Evolutionary conservation across 2,113 vertebrate species (phyloP).

Genomic region (Ancistrus triradiatus): DNA sequence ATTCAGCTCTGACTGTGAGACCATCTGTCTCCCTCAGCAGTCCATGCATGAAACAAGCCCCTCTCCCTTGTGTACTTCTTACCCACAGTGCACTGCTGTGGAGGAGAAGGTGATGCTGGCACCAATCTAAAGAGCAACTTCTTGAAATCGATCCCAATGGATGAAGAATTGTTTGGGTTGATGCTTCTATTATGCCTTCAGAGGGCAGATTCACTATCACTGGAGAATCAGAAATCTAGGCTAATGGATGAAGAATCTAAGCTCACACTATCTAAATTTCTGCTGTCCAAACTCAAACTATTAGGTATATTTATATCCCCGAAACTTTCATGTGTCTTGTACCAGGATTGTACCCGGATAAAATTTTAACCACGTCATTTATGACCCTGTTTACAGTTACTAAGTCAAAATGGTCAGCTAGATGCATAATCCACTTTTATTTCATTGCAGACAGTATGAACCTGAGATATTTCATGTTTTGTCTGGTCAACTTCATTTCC

Average conservation of each 20-base stretch:
- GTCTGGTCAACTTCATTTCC: too few species aligned
- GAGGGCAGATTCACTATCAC: constrained; percentile 12
- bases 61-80: constrained; percentile 35
- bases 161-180: constrained; percentile 21
- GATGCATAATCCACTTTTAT: too few species aligned
- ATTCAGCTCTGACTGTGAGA: constrained; percentile 41
- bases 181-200: constrained; percentile 17
- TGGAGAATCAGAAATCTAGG: neutral
- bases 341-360: too few species aligned
- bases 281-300: too few species aligned
- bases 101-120: constrained; percentile 38
- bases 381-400: too few species aligned
- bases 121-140: constrained; percentile 39
- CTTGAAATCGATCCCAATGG: constrained; percentile 32
- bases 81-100: constrained; percentile 36
- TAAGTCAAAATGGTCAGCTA: too few species aligned
- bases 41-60: constrained; percentile 40
- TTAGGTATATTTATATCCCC: too few species aligned
- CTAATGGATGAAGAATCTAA: constrained; percentile 6
- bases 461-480: too few species aligned
- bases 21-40: constrained; percentile 41
- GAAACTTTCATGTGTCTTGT: too few species aligned
- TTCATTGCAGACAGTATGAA: too few species aligned
- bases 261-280: neutral
- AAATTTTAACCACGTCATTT: too few species aligned